Evolutionary conservation across 2,113 vertebrate genomes (phyloP).

Genomic region (Todiramphus saurophagus): DNA sequence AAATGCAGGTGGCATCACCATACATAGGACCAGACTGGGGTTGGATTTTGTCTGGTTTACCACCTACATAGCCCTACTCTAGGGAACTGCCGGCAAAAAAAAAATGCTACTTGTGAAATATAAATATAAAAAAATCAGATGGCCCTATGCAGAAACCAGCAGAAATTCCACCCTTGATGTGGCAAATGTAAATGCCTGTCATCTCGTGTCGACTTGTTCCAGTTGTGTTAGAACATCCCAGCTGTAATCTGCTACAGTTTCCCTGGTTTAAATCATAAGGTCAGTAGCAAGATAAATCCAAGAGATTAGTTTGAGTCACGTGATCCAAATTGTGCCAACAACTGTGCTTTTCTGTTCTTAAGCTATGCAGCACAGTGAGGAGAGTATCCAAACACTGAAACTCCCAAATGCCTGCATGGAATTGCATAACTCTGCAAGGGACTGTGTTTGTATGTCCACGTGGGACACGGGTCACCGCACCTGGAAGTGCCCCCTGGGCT

Average conservation of each 20-base stretch:
- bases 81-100: not conserved
- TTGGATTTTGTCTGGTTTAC: not conserved
- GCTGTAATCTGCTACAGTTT: not conserved
- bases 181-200: not conserved
- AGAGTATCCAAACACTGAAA: not conserved
- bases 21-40: accelerated
- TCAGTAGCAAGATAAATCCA: conserved; percentile 14
- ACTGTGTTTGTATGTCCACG: accelerated
- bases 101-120: not conserved
- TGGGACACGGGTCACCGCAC: not conserved
- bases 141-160: not conserved
- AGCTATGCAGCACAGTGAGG: not conserved
- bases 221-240: not conserved
- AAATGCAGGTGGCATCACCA: not conserved
- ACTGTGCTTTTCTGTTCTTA: not conserved
- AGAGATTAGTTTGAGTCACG: not conserved
- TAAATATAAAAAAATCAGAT: not conserved
- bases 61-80: not conserved
- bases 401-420: not conserved
- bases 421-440: not conserved
- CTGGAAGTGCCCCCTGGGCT: not conserved
- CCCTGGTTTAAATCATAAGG: not conserved
- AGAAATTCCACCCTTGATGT: not conserved
- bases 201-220: not conserved
- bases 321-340: not conserved